Percentiles rank a stretch among this genome's conserved stretches.
Conservation (phyloP, 2,797 vertebrate genomes). For the Parauchenoglanis ngamensis region DNA sequence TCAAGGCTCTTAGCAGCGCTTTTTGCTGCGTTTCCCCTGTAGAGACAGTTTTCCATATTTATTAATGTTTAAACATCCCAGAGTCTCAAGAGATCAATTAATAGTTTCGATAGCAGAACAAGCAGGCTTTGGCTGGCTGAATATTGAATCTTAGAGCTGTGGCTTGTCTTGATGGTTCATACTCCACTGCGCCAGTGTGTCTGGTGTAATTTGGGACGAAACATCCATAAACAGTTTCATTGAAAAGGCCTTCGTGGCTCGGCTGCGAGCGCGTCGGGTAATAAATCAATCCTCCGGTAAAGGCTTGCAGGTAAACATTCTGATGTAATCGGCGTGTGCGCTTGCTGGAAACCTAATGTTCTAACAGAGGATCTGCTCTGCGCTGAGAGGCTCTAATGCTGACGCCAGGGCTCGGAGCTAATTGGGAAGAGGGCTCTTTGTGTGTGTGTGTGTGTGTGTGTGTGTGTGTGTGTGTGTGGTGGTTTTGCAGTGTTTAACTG, state of each 20-base stretch:
- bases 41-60: slow-evolving; percentile 63
- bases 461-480: background rate
- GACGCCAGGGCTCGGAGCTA: slow-evolving; percentile 38
- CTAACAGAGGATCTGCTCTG: slow-evolving; percentile 44
- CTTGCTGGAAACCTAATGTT: slow-evolving; percentile 35
- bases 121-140: slow-evolving; percentile 54
- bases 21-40: slow-evolving; percentile 58
- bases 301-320: slow-evolving; percentile 51
- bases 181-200: slow-evolving; percentile 61
- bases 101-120: slow-evolving; percentile 68
- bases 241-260: slow-evolving; percentile 32
- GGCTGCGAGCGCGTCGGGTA: slow-evolving; percentile 32
- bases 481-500: background rate
- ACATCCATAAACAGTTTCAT: slow-evolving; percentile 64
- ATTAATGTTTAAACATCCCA: slow-evolving; percentile 68
- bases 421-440: slow-evolving; percentile 34
- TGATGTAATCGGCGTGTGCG: slow-evolving; percentile 45
- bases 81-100: slow-evolving; percentile 77
- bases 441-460: background rate
- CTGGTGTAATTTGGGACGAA: slow-evolving; percentile 69
- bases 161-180: slow-evolving; percentile 70
- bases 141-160: slow-evolving; percentile 63
- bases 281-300: slow-evolving; percentile 54
- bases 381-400: slow-evolving; percentile 6
- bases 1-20: slow-evolving; percentile 8